Evolutionary conservation across 2,888 invertebrate species (phyloP).

Genomic region (Ectemnius continuus): DNA sequence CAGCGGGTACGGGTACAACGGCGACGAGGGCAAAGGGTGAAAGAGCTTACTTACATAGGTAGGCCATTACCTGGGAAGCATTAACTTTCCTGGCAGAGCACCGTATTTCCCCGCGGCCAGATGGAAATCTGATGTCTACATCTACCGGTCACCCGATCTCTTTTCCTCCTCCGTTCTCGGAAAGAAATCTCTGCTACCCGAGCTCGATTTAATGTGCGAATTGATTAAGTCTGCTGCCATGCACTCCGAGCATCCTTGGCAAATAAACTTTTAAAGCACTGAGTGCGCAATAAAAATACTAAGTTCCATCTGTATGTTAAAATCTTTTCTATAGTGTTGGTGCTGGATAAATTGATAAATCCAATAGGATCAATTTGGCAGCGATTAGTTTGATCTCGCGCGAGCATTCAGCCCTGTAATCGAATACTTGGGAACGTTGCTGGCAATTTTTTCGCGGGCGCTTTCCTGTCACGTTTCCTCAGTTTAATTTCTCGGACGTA

Average conservation of each 20-base stretch:
- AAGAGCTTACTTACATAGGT: conserved; percentile 58
- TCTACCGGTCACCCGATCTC: conserved; percentile 28
- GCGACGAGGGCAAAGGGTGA: conserved; percentile 37
- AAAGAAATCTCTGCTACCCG: conserved; percentile 8
- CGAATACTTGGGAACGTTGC: background rate
- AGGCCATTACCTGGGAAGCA: conserved; percentile 54
- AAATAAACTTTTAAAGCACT: too few species aligned
- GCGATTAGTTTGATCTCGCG: background rate
- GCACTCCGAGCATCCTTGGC: too few species aligned
- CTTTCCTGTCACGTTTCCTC: conserved; percentile 4
- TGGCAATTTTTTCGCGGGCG: background rate
- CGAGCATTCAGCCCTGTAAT: background rate
- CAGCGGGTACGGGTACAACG: conserved; percentile 14
- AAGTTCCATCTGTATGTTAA: too few species aligned
- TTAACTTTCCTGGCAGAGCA: conserved; percentile 55
- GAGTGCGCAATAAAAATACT: too few species aligned
- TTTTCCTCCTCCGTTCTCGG: conserved; percentile 6
- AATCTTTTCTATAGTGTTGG: too few species aligned
- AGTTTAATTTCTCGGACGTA: conserved; percentile 3
- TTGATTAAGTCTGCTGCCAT: background rate
- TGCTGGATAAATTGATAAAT: too few species aligned
- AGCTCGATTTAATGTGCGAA: background rate
- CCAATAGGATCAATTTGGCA: background rate
- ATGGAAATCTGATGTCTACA: conserved; percentile 49
- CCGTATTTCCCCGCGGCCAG: conserved; percentile 40